Conservation (phyloP, 2,888 invertebrate genomes). For the Operophtera brumata region DNA sequence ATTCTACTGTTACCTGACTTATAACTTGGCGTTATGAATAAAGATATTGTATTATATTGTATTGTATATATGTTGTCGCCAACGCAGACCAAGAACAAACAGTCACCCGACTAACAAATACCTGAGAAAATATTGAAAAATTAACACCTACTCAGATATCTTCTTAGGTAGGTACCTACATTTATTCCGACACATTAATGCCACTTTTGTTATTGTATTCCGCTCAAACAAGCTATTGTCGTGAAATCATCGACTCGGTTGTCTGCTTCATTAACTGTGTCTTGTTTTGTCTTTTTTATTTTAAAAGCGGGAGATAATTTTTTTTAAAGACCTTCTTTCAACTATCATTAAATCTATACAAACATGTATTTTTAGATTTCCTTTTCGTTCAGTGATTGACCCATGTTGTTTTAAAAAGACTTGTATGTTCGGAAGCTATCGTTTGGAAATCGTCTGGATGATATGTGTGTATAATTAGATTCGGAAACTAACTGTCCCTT, state of each 20-base stretch:
- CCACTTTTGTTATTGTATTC: conserved; percentile 16
- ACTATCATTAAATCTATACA: not conserved
- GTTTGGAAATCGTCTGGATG: not conserved
- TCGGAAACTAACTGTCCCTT: not conserved
- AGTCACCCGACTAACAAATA: not conserved
- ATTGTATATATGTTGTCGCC: too few species aligned
- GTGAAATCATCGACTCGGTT: conserved; percentile 6
- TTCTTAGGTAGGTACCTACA: not conserved
- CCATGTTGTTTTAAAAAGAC: not conserved
- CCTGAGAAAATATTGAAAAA: not conserved
- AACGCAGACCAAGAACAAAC: not conserved
- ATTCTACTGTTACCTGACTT: too few species aligned
- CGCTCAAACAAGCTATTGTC: conserved; percentile 16
- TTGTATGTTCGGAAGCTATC: not conserved
- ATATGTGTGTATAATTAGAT: conserved; percentile 5
- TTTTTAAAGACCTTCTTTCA: not conserved
- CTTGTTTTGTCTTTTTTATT: conserved; percentile 9
- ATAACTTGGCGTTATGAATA: too few species aligned
- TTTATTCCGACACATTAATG: not conserved
- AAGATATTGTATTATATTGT: too few species aligned
- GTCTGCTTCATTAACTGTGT: conserved; percentile 9
- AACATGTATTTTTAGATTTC: too few species aligned
- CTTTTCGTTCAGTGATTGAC: too few species aligned
- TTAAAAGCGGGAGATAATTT: not conserved
- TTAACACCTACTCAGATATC: not conserved